A percentile compares a stretch with the other conserved stretches of the same genome.
Evolutionary conservation across 1,140 invertebrate genomes (phyloP).

Genomic region (Xylocopa sonorina): DNA sequence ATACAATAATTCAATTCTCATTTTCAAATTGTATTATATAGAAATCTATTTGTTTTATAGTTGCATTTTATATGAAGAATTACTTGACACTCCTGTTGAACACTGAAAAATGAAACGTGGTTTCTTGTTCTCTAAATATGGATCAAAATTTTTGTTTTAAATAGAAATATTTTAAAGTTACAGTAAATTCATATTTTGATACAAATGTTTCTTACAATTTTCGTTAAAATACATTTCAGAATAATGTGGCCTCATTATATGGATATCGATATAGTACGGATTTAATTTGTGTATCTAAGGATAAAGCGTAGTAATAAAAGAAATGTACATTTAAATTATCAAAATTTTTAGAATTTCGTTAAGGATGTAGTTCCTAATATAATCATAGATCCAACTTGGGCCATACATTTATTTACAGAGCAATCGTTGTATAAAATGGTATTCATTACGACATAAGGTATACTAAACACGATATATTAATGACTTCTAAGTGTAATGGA

Average conservation of each 20-base stretch:
- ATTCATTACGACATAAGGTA: background rate
- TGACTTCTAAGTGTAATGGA: slow-evolving; percentile 1
- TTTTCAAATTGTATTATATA: background rate
- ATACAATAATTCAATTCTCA: background rate
- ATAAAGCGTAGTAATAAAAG: slow-evolving; percentile 6
- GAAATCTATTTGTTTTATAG: background rate
- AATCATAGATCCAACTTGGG: slow-evolving; percentile 2
- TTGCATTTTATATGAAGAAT: background rate
- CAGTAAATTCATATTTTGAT: background rate
- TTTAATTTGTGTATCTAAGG: background rate
- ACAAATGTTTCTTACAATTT: background rate
- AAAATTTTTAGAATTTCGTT: slow-evolving; percentile 6
- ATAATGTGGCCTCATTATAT: slow-evolving; percentile 12
- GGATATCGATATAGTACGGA: slow-evolving; percentile 5
- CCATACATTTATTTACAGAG: background rate
- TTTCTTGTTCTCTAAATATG: background rate
- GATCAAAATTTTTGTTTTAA: background rate
- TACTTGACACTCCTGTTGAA: background rate
- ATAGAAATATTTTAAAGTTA: background rate
- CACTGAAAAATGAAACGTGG: background rate
- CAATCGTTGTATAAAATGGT: background rate
- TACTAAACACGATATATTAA: slow-evolving; percentile 15
- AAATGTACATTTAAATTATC: slow-evolving; percentile 6
- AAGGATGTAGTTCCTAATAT: slow-evolving; percentile 33
- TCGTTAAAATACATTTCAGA: background rate